Conservation (phyloP, 30 jellyfish, hydroid and myxozoan species). For the Hydra vulgaris region DNA sequence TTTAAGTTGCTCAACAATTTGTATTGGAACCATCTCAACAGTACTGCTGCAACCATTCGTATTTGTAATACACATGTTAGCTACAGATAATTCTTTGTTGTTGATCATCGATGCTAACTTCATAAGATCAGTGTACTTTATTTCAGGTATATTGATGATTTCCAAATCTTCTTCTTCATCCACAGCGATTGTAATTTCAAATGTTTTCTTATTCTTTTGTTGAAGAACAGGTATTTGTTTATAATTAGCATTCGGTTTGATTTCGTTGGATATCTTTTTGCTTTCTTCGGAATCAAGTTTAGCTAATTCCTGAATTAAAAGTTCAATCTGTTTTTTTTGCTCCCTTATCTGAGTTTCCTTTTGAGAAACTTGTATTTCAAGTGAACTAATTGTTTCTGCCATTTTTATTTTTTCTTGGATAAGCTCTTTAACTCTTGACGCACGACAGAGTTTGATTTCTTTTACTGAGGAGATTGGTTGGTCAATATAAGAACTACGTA, state of each 20-base stretch:
- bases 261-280: neutral
- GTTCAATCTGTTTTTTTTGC: conserved; percentile 9
- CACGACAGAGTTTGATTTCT: conserved; percentile 32
- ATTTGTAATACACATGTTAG: neutral
- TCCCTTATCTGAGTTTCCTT: conserved; percentile 18
- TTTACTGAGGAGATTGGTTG: conserved; percentile 20
- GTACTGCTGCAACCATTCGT: neutral
- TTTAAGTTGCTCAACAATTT: conserved; percentile 5
- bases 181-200: conserved; percentile 18
- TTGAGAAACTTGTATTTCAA: conserved; percentile 6
- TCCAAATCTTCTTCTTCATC: conserved; percentile 27
- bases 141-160: conserved; percentile 29
- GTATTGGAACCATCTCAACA: conserved; percentile 15
- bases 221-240: neutral
- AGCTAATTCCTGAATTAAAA: conserved; percentile 19
- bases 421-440: conserved; percentile 23
- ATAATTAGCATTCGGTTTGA: too few relatives aligned
- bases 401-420: conserved; percentile 20
- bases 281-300: conserved; percentile 6
- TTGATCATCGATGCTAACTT: conserved; percentile 4
- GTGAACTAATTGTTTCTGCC: conserved; percentile 5
- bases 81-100: neutral
- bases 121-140: conserved; percentile 20
- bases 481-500: conserved; percentile 6
- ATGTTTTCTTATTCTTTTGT: neutral